Percentiles rank a stretch among this genome's conserved stretches.
These are phyloP conservation scores for Cheilosia vernalis DNA, from an alignment of 2,888 invertebrate genomes.

Conservation along the genomic window DNA sequence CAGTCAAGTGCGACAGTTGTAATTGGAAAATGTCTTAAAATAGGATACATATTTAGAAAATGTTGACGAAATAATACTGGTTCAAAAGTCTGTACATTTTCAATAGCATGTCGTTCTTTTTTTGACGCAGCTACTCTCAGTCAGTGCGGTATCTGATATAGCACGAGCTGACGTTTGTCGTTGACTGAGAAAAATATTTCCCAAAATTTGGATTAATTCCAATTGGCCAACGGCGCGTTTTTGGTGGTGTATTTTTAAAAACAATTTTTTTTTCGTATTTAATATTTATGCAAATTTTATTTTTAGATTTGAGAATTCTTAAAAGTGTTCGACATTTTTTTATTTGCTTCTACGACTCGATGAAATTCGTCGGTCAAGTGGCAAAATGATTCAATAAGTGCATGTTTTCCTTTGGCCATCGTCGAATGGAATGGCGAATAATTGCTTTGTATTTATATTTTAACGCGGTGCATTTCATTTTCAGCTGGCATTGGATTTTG, in stretches of 20 bases:
- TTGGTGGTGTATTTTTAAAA: conserved; percentile 25
- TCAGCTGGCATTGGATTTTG: neutral
- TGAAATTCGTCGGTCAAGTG: conserved; percentile 8
- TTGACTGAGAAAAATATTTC: conserved; percentile 22
- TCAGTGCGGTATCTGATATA: neutral
- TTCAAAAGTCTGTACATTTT: neutral
- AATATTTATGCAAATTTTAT: conserved; percentile 22
- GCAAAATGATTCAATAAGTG: neutral
- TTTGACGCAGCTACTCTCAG: neutral
- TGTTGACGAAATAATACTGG: neutral
- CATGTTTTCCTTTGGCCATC: conserved; percentile 1
- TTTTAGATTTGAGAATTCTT: conserved; percentile 14
- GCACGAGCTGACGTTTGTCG: conserved; percentile 2
- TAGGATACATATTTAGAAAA: neutral
- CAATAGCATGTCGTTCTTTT: neutral
- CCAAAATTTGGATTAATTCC: conserved; percentile 26
- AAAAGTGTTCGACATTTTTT: neutral
- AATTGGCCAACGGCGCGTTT: conserved; percentile 25
- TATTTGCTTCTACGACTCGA: neutral
- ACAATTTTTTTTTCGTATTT: conserved; percentile 4
- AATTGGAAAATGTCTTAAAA: neutral
- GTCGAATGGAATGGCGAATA: conserved; percentile 2
- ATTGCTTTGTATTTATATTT: conserved; percentile 9
- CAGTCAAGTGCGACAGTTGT: neutral
- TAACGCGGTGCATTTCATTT: neutral